Evolutionary conservation across 1,140 invertebrate species (phyloP).

Genomic region (Pseudachorutes palmiensis): DNA sequence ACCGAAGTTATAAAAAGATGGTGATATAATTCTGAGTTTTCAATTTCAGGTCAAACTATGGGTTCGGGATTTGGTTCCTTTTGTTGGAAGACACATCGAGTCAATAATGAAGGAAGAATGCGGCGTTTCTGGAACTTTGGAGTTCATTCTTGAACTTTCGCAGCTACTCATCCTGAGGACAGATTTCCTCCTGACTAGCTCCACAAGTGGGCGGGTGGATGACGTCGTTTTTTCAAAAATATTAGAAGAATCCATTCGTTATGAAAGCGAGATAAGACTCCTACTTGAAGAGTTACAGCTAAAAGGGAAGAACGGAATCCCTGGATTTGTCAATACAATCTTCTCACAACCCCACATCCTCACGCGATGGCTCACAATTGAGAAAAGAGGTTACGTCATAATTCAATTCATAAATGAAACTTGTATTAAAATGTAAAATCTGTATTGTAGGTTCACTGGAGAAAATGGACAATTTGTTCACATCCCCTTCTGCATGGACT

Average conservation of each 20-base stretch:
- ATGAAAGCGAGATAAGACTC: conserved; percentile 29
- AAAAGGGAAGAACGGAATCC: conserved; percentile 18
- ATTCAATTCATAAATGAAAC: too few relatives aligned
- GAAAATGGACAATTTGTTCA: conserved; percentile 36
- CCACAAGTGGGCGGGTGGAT: conserved; percentile 12
- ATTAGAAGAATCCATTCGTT: conserved; percentile 34
- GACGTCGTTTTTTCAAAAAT: conserved; percentile 33
- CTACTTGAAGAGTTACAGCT: conserved; percentile 19
- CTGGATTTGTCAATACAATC: conserved; percentile 31
- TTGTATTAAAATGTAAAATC: too few relatives aligned
- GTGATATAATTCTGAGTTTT: conserved; percentile 3
- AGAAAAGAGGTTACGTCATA: conserved; percentile 27
- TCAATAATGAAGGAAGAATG: conserved; percentile 17
- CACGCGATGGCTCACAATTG: conserved; percentile 33
- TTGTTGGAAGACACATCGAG: conserved; percentile 30
- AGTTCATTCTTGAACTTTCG: conserved; percentile 29
- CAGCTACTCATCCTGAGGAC: conserved; percentile 32
- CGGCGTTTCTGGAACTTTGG: conserved; percentile 21
- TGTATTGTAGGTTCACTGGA: conserved; percentile 25
- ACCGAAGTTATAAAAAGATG: not conserved
- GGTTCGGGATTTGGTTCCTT: conserved; percentile 32
- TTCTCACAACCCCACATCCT: conserved; percentile 33
- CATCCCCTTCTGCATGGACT: conserved; percentile 35
- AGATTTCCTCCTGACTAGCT: conserved; percentile 23
- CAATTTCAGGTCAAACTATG: conserved; percentile 28